A percentile compares a stretch with the other conserved stretches of the same genome.
These are phyloP conservation scores for Diorhabda elongata DNA, from an alignment of 1,140 invertebrate genomes.

Conservation along the genomic window DNA sequence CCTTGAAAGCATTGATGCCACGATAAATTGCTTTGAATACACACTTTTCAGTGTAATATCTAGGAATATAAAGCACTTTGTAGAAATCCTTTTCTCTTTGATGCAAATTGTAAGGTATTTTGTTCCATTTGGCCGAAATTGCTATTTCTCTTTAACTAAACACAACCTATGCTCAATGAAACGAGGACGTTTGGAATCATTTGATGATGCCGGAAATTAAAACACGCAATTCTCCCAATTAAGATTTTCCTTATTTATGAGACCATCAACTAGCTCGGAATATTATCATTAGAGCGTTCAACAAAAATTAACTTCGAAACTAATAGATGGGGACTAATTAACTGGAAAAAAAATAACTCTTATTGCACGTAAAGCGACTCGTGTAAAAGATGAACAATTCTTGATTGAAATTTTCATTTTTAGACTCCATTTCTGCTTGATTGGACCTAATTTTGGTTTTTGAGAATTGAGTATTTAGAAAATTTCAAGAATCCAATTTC, in stretches of 20 bases:
- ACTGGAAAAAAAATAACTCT: not conserved
- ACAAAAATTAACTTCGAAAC: conserved; percentile 3
- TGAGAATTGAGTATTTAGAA: too few relatives aligned
- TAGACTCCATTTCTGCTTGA: too few relatives aligned
- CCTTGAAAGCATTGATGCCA: too few relatives aligned
- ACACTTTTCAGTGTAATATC: not conserved
- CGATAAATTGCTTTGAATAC: too few relatives aligned
- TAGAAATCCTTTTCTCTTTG: not conserved
- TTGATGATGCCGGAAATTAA: conserved; percentile 2
- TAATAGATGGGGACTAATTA: not conserved
- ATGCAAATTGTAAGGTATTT: not conserved
- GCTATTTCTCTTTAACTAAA: not conserved
- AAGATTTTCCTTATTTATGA: conserved; percentile 3
- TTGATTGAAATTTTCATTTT: too few relatives aligned
- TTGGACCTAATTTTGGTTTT: too few relatives aligned
- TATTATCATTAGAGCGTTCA: not conserved
- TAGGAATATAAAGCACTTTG: not conserved
- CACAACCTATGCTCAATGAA: not conserved
- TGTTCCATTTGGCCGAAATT: not conserved
- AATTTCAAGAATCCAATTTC: too few relatives aligned
- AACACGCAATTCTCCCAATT: conserved; percentile 2
- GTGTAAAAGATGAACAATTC: too few relatives aligned
- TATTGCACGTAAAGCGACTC: too few relatives aligned
- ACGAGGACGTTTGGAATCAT: conserved; percentile 1
- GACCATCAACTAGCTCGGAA: not conserved